These are phyloP conservation scores for Momotus momota DNA, from an alignment of 2,797 vertebrate genomes.

Conservation along the genomic window DNA sequence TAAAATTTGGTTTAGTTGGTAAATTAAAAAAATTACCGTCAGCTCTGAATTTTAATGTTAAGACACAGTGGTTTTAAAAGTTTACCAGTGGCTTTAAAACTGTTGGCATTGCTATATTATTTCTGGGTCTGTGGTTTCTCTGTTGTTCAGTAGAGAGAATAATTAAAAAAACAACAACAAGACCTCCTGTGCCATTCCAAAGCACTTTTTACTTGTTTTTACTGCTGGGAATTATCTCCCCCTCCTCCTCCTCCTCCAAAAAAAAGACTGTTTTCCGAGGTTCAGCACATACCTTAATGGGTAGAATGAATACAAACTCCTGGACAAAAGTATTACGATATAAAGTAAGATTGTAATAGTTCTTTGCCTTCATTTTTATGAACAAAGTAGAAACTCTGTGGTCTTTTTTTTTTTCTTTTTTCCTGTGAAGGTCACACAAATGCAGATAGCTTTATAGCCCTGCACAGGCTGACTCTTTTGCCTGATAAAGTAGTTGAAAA, in stretches of 20 bases:
- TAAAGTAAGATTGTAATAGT: neutral
- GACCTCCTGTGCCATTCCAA: neutral
- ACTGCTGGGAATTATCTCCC: neutral
- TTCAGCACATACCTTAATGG: neutral
- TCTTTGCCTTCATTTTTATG: neutral
- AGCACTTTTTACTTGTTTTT: neutral
- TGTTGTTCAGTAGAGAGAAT: neutral
- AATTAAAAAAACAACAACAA: neutral
- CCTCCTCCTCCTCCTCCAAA: too few species aligned
- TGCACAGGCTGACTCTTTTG: neutral
- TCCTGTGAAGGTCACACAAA: neutral
- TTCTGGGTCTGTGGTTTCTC: neutral
- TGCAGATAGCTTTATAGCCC: neutral
- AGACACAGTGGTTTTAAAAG: neutral
- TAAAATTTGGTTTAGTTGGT: neutral
- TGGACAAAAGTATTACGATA: neutral
- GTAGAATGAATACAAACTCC: neutral
- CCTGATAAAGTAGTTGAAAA: neutral
- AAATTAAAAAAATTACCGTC: neutral
- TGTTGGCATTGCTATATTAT: neutral
- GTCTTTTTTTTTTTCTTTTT: neutral
- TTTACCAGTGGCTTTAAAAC: neutral
- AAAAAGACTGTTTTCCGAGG: neutral
- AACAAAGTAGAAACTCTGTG: neutral
- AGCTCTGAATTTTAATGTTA: neutral